Conservation (phyloP, 2,113 vertebrate genomes). For the Mastomys coucha region DNA sequence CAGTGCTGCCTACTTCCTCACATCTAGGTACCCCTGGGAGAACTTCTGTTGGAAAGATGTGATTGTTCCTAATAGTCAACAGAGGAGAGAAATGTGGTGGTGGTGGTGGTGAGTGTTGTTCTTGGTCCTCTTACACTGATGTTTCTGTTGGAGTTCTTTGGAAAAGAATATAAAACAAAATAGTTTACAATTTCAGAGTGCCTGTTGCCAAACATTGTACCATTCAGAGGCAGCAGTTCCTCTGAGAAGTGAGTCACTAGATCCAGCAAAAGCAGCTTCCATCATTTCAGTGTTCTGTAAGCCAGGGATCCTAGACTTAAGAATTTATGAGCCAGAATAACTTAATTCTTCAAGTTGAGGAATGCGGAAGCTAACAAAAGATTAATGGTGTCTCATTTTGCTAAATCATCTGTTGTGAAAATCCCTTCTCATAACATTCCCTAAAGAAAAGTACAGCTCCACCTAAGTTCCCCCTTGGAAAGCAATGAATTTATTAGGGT, state of each 20-base stretch:
- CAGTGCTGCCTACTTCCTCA: background rate
- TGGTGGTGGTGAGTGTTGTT: background rate
- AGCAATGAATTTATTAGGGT: background rate
- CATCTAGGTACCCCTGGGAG: background rate
- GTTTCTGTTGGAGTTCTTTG: background rate
- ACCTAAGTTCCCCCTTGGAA: background rate
- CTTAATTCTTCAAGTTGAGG: background rate
- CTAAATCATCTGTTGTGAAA: background rate
- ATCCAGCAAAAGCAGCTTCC: background rate
- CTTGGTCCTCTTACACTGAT: background rate
- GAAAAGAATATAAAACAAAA: conserved; percentile 9
- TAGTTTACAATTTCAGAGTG: background rate
- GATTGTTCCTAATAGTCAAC: background rate
- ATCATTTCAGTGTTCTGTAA: background rate
- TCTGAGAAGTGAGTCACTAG: conserved; percentile 4
- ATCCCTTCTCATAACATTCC: background rate
- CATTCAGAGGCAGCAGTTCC: background rate
- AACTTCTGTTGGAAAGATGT: background rate
- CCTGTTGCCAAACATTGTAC: background rate
- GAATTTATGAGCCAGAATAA: conserved; percentile 1
- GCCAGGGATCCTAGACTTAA: background rate
- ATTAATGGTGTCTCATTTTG: background rate
- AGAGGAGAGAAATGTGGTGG: background rate
- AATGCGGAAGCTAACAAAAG: background rate
- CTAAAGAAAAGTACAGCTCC: background rate